These are phyloP conservation scores for Botrylloides violaceus DNA, from an alignment of 23 tunicate genomes.

Conservation along the genomic window DNA sequence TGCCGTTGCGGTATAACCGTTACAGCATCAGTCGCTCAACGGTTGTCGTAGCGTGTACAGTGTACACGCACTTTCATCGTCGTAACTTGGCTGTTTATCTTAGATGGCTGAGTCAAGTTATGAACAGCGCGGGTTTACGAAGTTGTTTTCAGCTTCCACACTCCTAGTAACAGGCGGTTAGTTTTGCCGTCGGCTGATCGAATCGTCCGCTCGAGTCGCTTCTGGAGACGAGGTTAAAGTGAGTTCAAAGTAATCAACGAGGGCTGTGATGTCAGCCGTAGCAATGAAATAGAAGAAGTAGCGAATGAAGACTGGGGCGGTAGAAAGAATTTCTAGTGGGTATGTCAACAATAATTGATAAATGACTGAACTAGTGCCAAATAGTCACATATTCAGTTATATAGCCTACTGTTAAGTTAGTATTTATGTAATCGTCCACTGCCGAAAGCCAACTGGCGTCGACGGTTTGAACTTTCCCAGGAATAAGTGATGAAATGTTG, in stretches of 20 bases:
- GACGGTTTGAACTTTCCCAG: slow-evolving; percentile 58
- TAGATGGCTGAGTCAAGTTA: not conserved
- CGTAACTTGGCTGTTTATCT: not conserved
- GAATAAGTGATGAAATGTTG: slow-evolving; percentile 25
- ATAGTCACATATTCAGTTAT: too few species aligned
- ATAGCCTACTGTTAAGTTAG: too few species aligned
- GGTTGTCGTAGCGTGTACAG: not conserved
- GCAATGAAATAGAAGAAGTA: slow-evolving; percentile 1
- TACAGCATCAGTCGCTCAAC: too few species aligned
- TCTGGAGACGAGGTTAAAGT: slow-evolving; percentile 1
- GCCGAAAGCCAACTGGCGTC: not conserved
- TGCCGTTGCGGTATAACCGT: too few species aligned
- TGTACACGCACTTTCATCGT: not conserved
- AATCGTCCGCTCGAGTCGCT: slow-evolving; percentile 10
- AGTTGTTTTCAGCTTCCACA: not conserved
- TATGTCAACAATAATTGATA: too few species aligned
- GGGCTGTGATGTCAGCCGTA: slow-evolving; percentile 2
- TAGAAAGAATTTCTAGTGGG: too few species aligned
- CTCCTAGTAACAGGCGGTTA: slow-evolving; percentile 18
- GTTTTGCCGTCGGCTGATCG: slow-evolving; percentile 25
- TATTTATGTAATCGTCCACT: too few species aligned
- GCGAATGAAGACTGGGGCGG: not conserved
- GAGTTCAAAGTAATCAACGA: slow-evolving; percentile 1
- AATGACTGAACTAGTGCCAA: too few species aligned
- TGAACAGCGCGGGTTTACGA: not conserved